These are phyloP conservation scores for Parauchenoglanis ngamensis DNA, from an alignment of 2,797 vertebrate species.

Conservation along the genomic window DNA sequence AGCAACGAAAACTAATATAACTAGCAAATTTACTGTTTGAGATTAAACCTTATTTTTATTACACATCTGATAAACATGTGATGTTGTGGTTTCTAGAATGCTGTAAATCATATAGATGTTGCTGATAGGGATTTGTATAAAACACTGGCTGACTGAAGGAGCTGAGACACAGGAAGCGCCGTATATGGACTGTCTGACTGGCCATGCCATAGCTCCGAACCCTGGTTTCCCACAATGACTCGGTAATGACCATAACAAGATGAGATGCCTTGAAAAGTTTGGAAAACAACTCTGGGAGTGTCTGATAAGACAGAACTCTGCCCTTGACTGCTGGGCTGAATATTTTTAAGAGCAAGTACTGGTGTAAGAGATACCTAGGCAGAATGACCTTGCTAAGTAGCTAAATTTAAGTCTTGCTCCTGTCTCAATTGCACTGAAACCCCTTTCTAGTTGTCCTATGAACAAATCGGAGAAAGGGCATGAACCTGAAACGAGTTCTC, in stretches of 20 bases:
- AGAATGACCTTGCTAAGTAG: slow-evolving; percentile 18
- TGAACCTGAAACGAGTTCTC: slow-evolving; percentile 93
- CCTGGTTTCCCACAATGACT: slow-evolving; percentile 4
- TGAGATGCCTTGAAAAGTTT: slow-evolving; percentile 39
- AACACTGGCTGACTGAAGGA: not conserved
- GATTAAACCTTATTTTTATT: slow-evolving; percentile 2
- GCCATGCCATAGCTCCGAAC: too few species aligned
- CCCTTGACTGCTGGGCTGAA: slow-evolving; percentile 9
- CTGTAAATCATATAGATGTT: not conserved
- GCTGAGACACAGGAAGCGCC: not conserved
- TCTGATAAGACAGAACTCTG: slow-evolving; percentile 43
- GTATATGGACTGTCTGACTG: not conserved
- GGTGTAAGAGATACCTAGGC: not conserved
- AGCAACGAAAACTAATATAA: not conserved
- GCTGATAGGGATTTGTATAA: not conserved
- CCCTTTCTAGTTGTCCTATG: not conserved
- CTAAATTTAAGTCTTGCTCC: slow-evolving; percentile 24
- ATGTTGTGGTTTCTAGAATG: not conserved
- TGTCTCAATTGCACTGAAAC: slow-evolving; percentile 18
- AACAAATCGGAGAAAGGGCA: slow-evolving; percentile 22
- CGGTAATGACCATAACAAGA: slow-evolving; percentile 50
- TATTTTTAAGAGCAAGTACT: slow-evolving; percentile 13
- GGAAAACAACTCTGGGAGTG: slow-evolving; percentile 43
- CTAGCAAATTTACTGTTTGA: not conserved
- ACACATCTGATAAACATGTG: not conserved